phyloP scores from a whole-genome alignment of 2,888 invertebrate genomes.

The Dasysyrphus tricinctus region DNA sequence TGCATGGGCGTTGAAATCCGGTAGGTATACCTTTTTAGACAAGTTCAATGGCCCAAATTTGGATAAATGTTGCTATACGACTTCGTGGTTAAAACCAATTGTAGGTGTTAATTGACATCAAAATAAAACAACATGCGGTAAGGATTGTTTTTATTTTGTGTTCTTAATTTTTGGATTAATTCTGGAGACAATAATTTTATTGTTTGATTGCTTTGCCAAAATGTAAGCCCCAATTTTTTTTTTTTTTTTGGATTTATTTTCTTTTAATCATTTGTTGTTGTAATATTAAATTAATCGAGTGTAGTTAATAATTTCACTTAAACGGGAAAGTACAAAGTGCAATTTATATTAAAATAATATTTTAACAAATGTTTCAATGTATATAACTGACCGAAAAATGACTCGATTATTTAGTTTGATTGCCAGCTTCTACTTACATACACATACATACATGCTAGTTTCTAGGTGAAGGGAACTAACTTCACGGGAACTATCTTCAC shows the following conservation, averaged over 20 bases:
- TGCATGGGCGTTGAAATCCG: constrained; percentile 53
- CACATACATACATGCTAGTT: too few relatives aligned
- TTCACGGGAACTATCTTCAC: too few relatives aligned
- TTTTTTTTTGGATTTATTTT: neutral
- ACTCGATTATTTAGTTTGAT: too few relatives aligned
- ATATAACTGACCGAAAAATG: too few relatives aligned
- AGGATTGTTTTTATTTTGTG: neutral
- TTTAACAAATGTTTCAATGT: too few relatives aligned
- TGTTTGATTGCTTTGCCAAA: neutral
- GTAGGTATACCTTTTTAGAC: constrained; percentile 19
- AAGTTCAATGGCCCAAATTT: constrained; percentile 73
- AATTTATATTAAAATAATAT: too few relatives aligned
- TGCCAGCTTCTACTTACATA: too few relatives aligned
- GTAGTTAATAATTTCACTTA: too few relatives aligned
- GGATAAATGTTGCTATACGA: constrained; percentile 38
- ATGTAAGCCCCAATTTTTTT: neutral
- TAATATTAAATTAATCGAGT: too few relatives aligned
- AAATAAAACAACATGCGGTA: neutral
- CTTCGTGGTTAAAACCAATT: constrained; percentile 24
- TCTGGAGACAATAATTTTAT: neutral
- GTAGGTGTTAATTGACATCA: constrained; percentile 57
- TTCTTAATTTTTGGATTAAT: neutral
- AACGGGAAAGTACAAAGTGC: too few relatives aligned
- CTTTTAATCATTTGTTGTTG: too few relatives aligned
- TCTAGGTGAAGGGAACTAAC: too few relatives aligned